Evolutionary conservation across 2,113 vertebrate species (phyloP).

Genomic region (Sigmodon hispidus): DNA sequence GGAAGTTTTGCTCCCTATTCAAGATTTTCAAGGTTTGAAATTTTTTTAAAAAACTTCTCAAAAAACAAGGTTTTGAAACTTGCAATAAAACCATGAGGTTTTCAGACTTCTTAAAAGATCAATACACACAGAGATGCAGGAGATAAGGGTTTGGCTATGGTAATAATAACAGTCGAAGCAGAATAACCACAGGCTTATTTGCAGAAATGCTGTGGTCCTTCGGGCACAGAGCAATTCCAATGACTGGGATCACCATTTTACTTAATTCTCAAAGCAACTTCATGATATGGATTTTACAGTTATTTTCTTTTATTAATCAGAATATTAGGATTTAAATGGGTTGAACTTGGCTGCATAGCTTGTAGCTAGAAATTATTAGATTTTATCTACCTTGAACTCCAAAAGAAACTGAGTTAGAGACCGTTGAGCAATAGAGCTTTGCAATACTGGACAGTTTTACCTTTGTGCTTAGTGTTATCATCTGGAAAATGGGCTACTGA

Average conservation of each 20-base stretch:
- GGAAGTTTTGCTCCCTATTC: constrained; percentile 44
- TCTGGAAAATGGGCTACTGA: not conserved
- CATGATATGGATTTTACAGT: not conserved
- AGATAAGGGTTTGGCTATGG: not conserved
- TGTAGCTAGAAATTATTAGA: not conserved
- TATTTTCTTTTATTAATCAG: not conserved
- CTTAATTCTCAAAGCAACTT: not conserved
- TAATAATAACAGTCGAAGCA: not conserved
- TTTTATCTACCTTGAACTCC: not conserved
- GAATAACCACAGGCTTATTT: not conserved
- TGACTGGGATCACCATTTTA: not conserved
- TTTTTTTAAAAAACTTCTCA: constrained; percentile 31
- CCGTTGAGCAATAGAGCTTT: not conserved
- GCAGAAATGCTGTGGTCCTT: not conserved
- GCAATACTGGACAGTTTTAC: not conserved
- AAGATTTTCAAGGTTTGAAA: not conserved
- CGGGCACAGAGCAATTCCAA: not conserved
- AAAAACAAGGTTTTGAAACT: constrained; percentile 55
- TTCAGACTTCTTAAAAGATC: constrained; percentile 31
- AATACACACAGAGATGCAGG: not conserved
- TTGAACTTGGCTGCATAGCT: not conserved
- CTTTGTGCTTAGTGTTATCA: not conserved
- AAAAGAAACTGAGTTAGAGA: not conserved
- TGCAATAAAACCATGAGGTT: not conserved
- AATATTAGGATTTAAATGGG: not conserved